Evolutionary conservation across 2,888 invertebrate genomes (phyloP), one percentile per base, ranked within the genome.

Genomic region (Apotomis betuletana): DNA sequence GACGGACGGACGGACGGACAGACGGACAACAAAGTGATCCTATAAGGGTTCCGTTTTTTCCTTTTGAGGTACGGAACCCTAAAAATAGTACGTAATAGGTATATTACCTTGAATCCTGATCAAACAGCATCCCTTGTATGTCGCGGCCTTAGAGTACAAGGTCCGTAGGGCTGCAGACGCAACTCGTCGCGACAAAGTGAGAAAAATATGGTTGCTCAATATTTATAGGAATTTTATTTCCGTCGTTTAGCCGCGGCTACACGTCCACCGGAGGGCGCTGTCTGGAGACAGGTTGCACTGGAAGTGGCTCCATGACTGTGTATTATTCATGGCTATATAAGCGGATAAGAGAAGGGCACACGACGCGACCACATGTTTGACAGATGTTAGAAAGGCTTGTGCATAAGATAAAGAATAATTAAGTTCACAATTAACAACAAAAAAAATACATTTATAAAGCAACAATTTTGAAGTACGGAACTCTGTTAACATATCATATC

Each of bases 201-300:
- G 91, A 91, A 92, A 92, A 91, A 91, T 92, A 91, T 91, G 86
- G 87, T 91, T 87, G 89, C 90, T 92, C 90, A 92, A 92, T 92
- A 92, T 92, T 92, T 92, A 92, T 91, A 90, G 89, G 87, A 89
- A 86, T 91, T 91, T 91, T 91, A 91, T 91, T 89, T 90, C 87
- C 87, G 87, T 91, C 89, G 90, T 90, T 91, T 90, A 90, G 89
- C 84, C 84, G 85, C 85, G 86, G 84, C 86, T 87, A 86, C 89
- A 88, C 87, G 87, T 85, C 80, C 76, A 79, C 85, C 73, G 77
- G 74, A 82, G 83, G 86, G 10, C 9, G 12, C 49, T 6, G 9
- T 8, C 3, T 49, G 9, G 4, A 36, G 36, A 36, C 13, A 10
- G 8, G 13, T 8, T 51, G 44, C 49, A 49, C 85, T 87, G 74